Percentiles rank a stretch among this genome's conserved stretches.
Conservation (phyloP, 2,888 invertebrate genomes). For the Ptychoptera contaminata region DNA sequence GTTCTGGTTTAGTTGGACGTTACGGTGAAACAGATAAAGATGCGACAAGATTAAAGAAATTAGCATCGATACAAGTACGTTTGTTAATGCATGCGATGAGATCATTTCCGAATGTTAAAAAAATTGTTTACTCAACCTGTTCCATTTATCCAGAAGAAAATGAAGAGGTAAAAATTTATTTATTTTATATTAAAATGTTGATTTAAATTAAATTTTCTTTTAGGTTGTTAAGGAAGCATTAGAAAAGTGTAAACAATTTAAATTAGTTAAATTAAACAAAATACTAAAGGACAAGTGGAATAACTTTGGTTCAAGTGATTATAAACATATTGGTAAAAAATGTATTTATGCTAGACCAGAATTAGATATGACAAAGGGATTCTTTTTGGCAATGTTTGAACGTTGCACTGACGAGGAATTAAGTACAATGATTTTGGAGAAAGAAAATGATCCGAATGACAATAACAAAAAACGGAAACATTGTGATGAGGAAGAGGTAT, state of each 20-base stretch:
- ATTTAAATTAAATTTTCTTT: slow-evolving; percentile 8
- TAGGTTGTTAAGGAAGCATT: slow-evolving; percentile 41
- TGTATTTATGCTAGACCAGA: slow-evolving; percentile 68
- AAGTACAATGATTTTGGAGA: slow-evolving; percentile 4
- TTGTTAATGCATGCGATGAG: slow-evolving; percentile 75
- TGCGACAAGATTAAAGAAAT: slow-evolving; percentile 40
- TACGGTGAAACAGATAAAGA: slow-evolving; percentile 32
- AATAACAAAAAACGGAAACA: slow-evolving; percentile 6
- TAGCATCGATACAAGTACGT: slow-evolving; percentile 66
- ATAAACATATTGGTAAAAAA: slow-evolving; percentile 46
- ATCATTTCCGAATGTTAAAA: slow-evolving; percentile 64
- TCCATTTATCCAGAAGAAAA: slow-evolving; percentile 83
- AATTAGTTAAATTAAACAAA: slow-evolving; percentile 43
- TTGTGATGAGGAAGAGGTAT: background rate
- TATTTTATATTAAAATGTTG: slow-evolving; percentile 28
- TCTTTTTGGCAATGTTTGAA: slow-evolving; percentile 87
- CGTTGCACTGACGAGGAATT: slow-evolving; percentile 18
- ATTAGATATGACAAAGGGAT: slow-evolving; percentile 74
- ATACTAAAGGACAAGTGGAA: slow-evolving; percentile 48
- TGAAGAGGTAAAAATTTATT: slow-evolving; percentile 63
- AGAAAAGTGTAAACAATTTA: slow-evolving; percentile 35
- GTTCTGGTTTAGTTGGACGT: slow-evolving; percentile 61
- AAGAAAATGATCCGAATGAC: background rate
- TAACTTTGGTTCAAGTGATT: slow-evolving; percentile 48
- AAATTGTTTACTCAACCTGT: slow-evolving; percentile 93